Conservation (phyloP, 2,797 vertebrate genomes). For the Neostethus bicornis region DNA sequence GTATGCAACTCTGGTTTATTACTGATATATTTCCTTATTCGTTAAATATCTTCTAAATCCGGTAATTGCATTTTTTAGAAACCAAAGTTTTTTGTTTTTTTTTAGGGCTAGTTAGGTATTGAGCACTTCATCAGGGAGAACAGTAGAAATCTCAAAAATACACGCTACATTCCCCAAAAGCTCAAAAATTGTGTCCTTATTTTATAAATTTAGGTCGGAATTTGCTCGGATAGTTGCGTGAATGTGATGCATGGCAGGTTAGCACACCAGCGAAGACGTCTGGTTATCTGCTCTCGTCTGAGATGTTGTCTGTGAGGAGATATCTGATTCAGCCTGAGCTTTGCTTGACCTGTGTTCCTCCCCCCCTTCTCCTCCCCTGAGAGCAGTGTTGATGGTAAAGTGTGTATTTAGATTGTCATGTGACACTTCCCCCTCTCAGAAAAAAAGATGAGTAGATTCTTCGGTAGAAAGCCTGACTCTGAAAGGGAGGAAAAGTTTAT, state of each 20-base stretch:
- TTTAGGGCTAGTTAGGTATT: too few relatives aligned
- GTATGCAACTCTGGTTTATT: too few relatives aligned
- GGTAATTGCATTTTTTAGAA: too few relatives aligned
- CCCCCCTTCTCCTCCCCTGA: constrained; percentile 6
- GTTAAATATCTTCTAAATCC: too few relatives aligned
- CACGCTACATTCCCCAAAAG: too few relatives aligned
- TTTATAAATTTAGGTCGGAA: constrained; percentile 33
- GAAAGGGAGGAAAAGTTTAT: not conserved
- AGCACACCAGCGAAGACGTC: not conserved
- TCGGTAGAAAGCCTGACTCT: not conserved
- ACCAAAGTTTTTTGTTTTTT: too few relatives aligned
- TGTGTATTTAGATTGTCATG: constrained; percentile 15
- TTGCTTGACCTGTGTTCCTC: constrained; percentile 49
- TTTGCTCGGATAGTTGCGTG: constrained; percentile 36
- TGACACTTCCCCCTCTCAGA: constrained; percentile 3
- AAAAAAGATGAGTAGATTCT: not conserved
- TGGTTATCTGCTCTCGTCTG: constrained; percentile 40
- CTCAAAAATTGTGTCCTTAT: too few relatives aligned
- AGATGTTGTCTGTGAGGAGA: constrained; percentile 49
- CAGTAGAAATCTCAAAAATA: too few relatives aligned
- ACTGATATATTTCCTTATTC: too few relatives aligned
- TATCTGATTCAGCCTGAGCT: constrained; percentile 47
- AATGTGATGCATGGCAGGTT: constrained; percentile 9
- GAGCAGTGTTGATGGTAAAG: constrained; percentile 22
- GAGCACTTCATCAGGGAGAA: too few relatives aligned